These are phyloP conservation scores for Formica selysi DNA, from an alignment of 1,140 invertebrate genomes.

Conservation along the genomic window DNA sequence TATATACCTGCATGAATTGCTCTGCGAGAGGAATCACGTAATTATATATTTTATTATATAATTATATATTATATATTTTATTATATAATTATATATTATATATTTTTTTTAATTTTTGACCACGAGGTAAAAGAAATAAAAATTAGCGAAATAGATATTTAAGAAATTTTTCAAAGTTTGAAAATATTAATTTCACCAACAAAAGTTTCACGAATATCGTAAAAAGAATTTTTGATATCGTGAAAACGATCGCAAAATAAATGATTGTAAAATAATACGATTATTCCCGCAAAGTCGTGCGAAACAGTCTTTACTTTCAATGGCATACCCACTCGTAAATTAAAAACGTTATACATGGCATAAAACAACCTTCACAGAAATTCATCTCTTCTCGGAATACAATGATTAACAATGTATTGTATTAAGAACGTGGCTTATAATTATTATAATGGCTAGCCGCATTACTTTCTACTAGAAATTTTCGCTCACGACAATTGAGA, in stretches of 20 bases:
- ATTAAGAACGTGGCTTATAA: slow-evolving; percentile 18
- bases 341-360: slow-evolving; percentile 19
- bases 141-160: background rate
- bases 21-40: background rate
- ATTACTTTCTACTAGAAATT: slow-evolving; percentile 55
- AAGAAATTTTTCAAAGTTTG: background rate
- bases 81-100: too few species aligned
- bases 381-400: slow-evolving; percentile 21
- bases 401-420: slow-evolving; percentile 37
- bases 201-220: background rate
- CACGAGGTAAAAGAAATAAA: background rate
- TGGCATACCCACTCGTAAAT: background rate
- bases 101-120: too few species aligned
- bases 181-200: background rate
- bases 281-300: background rate
- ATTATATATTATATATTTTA: too few species aligned
- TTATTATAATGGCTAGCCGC: slow-evolving; percentile 36
- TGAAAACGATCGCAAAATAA: background rate
- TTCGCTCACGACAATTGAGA: slow-evolving; percentile 22
- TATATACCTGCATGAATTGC: background rate
- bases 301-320: slow-evolving; percentile 18
- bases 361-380: slow-evolving; percentile 23
- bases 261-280: background rate
- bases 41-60: background rate
- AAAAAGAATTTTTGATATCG: background rate